Evolutionary conservation across 1,140 invertebrate species (phyloP).

Genomic region (Probaryconus sp.): DNA sequence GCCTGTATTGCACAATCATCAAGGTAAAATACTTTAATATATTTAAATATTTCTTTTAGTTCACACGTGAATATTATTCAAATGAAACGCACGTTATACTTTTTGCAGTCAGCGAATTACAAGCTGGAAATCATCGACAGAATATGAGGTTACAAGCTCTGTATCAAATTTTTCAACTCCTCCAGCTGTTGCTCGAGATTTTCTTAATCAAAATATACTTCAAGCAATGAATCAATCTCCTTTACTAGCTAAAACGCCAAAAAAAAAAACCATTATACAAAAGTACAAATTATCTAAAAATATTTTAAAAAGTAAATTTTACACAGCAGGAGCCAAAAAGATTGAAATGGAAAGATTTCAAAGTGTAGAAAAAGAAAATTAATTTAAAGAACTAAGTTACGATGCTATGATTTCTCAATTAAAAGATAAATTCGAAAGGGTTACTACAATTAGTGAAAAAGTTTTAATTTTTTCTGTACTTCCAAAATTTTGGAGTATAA

Average conservation of each 20-base stretch:
- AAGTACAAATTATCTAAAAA: no score
- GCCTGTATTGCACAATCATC: no score
- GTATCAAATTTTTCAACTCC: conserved; percentile 16
- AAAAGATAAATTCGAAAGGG: conserved; percentile 5
- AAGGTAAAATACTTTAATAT: no score
- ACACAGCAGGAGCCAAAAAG: conserved; percentile 5
- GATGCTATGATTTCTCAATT: conserved; percentile 9
- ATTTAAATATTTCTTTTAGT: no score
- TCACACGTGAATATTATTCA: no score
- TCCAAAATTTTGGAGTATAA: conserved; percentile 7
- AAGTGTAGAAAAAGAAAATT: conserved; percentile 1
- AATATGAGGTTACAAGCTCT: no score
- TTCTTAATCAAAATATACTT: conserved; percentile 2
- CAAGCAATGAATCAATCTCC: neutral
- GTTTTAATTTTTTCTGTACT: conserved; percentile 1
- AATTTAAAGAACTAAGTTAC: conserved; percentile 16
- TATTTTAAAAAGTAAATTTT: conserved; percentile 9
- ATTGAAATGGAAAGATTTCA: conserved; percentile 10
- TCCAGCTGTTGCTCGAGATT: neutral
- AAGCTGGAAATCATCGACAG: no score
- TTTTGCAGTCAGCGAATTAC: no score
- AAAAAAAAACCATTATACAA: no score
- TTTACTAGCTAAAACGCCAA: neutral
- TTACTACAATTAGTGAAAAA: neutral
- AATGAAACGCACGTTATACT: no score